phyloP scores from a whole-genome alignment of 2,888 invertebrate species.

The Phania funesta region DNA sequence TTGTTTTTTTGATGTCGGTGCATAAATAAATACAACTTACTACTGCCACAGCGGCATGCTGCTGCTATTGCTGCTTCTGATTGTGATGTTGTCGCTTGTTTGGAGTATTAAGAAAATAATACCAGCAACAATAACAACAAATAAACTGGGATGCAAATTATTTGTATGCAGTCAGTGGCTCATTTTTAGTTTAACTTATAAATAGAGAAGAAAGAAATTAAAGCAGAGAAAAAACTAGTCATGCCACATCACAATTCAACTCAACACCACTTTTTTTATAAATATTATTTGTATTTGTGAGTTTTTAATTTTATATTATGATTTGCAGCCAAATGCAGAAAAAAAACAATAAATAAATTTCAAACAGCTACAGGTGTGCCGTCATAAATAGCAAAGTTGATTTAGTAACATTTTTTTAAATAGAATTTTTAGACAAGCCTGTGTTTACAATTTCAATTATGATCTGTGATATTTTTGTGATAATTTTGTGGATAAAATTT shows the following conservation, averaged over 20 bases:
- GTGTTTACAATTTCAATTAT: not conserved
- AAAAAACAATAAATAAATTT: constrained; percentile 6
- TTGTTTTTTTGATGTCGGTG: constrained; percentile 4
- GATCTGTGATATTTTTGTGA: not conserved
- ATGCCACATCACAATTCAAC: constrained; percentile 39
- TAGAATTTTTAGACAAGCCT: not conserved
- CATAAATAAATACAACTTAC: constrained; percentile 11
- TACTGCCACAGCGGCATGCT: not conserved
- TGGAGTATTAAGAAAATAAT: constrained; percentile 28
- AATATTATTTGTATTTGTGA: constrained; percentile 26
- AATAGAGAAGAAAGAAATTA: constrained; percentile 47
- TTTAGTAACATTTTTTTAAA: constrained; percentile 11
- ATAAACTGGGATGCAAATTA: constrained; percentile 40
- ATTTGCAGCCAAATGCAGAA: not conserved
- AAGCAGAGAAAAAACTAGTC: constrained; percentile 48
- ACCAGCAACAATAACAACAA: not conserved
- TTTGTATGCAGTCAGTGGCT: constrained; percentile 14
- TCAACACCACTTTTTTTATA: constrained; percentile 1
- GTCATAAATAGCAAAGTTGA: constrained; percentile 31
- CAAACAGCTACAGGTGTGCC: constrained; percentile 36
- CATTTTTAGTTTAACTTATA: not conserved
- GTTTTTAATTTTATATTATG: constrained; percentile 7
- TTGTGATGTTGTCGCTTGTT: not conserved
- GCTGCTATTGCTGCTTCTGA: not conserved
- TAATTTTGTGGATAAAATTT: constrained; percentile 6